Percentiles rank a stretch among this genome's conserved stretches.
Conservation (phyloP, 30 jellyfish, hydroid and myxozoan species). For the Calvadosia cruxmelitensis region DNA sequence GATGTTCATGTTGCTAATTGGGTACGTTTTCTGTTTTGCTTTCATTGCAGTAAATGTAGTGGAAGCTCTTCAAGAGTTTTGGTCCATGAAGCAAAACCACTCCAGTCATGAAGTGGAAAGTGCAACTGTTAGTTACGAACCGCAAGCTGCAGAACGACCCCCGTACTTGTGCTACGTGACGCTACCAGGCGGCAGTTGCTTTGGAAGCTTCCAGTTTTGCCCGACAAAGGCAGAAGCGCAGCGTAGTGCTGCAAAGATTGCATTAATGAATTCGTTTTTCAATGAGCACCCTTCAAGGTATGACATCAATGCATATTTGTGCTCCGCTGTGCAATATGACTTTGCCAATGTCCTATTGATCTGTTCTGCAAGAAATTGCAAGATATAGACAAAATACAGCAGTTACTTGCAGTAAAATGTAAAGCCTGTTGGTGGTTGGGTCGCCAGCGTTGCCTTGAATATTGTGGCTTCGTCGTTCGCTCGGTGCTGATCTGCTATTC, state of each 20-base stretch:
- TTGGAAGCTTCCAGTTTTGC: constrained; percentile 54
- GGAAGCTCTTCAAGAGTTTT: constrained; percentile 39
- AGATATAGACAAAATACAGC: too few relatives aligned
- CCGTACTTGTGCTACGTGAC: constrained; percentile 47
- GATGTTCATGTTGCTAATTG: too few relatives aligned
- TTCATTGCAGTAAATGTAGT: constrained; percentile 35
- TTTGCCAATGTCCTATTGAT: too few relatives aligned
- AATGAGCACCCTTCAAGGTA: constrained; percentile 63
- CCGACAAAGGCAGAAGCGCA: constrained; percentile 52
- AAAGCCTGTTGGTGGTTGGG: too few relatives aligned
- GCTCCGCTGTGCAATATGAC: too few relatives aligned
- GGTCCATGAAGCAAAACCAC: constrained; percentile 17
- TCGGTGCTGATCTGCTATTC: too few relatives aligned
- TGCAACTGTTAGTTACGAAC: constrained; percentile 17
- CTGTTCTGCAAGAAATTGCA: too few relatives aligned
- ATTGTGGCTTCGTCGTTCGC: too few relatives aligned
- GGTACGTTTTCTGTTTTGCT: too few relatives aligned
- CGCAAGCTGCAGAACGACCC: constrained; percentile 18
- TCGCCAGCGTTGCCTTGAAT: too few relatives aligned
- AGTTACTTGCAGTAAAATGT: too few relatives aligned
- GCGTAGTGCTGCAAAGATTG: constrained; percentile 57
- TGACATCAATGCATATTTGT: too few relatives aligned
- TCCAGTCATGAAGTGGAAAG: background rate
- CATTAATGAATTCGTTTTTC: constrained; percentile 46
- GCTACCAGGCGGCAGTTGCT: constrained; percentile 60